Percentiles rank a stretch among this genome's conserved stretches.
Evolutionary conservation across 2,888 invertebrate species (phyloP).

Genomic region (Plagodis pulveraria): DNA sequence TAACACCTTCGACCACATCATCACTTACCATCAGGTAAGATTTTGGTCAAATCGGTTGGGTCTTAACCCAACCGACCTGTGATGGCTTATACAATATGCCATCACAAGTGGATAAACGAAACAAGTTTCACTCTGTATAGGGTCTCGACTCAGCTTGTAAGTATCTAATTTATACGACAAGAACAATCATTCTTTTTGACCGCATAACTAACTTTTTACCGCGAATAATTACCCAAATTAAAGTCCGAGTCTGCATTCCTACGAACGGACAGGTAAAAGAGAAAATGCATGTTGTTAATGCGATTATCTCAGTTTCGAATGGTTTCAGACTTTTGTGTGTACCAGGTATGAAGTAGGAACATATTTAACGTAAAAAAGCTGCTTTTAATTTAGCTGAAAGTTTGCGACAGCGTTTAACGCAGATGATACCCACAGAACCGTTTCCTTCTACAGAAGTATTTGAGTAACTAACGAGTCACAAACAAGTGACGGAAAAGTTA

Average conservation of each 20-base stretch:
- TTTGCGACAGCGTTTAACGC: slow-evolving; percentile 13
- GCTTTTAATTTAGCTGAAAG: slow-evolving; percentile 21
- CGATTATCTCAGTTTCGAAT: slow-evolving; percentile 37
- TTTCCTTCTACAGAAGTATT: slow-evolving; percentile 52
- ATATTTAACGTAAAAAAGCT: slow-evolving; percentile 6
- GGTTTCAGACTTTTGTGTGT: slow-evolving; percentile 29
- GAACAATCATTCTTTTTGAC: slow-evolving; percentile 74
- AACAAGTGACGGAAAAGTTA: slow-evolving; percentile 43
- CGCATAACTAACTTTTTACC: slow-evolving; percentile 62
- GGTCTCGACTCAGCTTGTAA: slow-evolving; percentile 79
- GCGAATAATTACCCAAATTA: slow-evolving; percentile 65
- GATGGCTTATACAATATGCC: too few relatives aligned
- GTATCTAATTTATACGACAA: slow-evolving; percentile 82
- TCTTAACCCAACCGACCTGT: too few relatives aligned
- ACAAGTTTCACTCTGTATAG: slow-evolving; percentile 72
- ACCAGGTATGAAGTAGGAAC: neutral
- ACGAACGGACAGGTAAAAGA: slow-evolving; percentile 41
- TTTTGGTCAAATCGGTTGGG: too few relatives aligned
- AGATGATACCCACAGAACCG: slow-evolving; percentile 39
- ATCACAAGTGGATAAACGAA: slow-evolving; percentile 81
- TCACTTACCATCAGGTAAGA: too few relatives aligned
- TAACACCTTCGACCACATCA: too few relatives aligned
- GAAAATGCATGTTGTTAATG: slow-evolving; percentile 46
- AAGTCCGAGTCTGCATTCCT: slow-evolving; percentile 50
- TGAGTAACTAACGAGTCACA: slow-evolving; percentile 55